phyloP scores from a whole-genome alignment of 1,140 invertebrate genomes.

The Neocloeon triangulifer region DNA sequence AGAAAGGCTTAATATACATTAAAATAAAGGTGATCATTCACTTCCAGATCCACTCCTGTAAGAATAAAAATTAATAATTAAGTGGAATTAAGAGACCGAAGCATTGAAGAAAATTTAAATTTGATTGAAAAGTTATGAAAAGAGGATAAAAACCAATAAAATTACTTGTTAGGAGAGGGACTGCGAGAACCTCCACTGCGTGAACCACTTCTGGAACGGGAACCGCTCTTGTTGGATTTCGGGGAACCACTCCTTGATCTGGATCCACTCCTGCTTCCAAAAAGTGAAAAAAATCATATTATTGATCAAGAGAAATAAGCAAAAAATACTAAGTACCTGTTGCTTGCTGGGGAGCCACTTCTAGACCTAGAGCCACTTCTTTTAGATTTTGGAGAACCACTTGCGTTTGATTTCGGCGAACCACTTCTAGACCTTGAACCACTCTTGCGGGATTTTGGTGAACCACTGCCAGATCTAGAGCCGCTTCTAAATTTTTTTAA shows the following conservation, averaged over 20 bases:
- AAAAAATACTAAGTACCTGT: no score
- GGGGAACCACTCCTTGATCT: constrained; percentile 14
- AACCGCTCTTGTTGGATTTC: constrained; percentile 12
- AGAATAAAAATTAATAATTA: no score
- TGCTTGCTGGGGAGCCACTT: constrained; percentile 9
- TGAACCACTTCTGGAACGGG: constrained; percentile 12
- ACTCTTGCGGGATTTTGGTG: constrained; percentile 10
- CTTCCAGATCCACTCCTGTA: no score
- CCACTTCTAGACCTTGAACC: constrained; percentile 14
- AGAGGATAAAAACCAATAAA: not conserved
- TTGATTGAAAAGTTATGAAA: no score
- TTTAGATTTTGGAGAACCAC: constrained; percentile 13
- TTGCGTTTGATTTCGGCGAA: constrained; percentile 13
- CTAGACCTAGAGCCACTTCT: constrained; percentile 13
- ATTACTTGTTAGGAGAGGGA: not conserved
- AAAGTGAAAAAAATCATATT: constrained; percentile 1
- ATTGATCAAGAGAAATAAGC: not conserved
- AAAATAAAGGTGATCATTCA: no score
- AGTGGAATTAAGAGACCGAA: no score
- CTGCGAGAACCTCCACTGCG: not conserved
- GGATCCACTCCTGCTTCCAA: constrained; percentile 11
- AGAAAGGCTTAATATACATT: no score
- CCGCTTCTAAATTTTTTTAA: constrained; percentile 6
- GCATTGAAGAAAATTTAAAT: no score
- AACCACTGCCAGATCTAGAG: constrained; percentile 9